Conservation (phyloP, 2,888 invertebrate genomes). For the Salpingus planirostris region DNA sequence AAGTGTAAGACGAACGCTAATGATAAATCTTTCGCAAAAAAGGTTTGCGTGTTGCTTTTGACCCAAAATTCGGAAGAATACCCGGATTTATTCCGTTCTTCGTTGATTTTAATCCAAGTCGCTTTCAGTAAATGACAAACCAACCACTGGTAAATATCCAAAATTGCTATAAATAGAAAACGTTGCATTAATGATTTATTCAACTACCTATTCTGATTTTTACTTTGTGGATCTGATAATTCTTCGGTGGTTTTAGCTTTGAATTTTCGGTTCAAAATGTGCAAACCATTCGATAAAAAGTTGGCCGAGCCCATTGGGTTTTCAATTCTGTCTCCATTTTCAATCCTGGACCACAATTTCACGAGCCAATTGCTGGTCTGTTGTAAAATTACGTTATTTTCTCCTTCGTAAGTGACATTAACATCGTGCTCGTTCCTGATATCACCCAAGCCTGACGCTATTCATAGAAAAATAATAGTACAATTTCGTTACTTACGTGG, state of each 20-base stretch:
- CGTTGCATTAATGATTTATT: no score
- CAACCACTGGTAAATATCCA: slow-evolving; percentile 71
- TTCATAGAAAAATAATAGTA: no score
- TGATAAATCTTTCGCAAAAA: slow-evolving; percentile 67
- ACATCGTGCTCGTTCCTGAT: slow-evolving; percentile 76
- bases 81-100: slow-evolving; percentile 43
- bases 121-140: slow-evolving; percentile 64
- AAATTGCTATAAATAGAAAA: no score
- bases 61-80: slow-evolving; percentile 60
- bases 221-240: no score
- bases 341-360: slow-evolving; percentile 46
- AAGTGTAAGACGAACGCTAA: slow-evolving; percentile 71
- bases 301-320: slow-evolving; percentile 58
- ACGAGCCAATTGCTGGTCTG: slow-evolving; percentile 75
- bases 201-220: no score
- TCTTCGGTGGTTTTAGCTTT: slow-evolving; percentile 43
- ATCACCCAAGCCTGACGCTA: slow-evolving; percentile 64
- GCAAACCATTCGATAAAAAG: slow-evolving; percentile 52
- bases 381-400: slow-evolving; percentile 81
- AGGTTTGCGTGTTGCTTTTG: slow-evolving; percentile 80
- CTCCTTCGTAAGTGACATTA: slow-evolving; percentile 84
- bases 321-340: slow-evolving; percentile 36
- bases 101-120: slow-evolving; percentile 53
- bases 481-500: no score
- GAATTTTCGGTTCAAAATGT: slow-evolving; percentile 48